These are phyloP conservation scores for Andrena trimmerana DNA, from an alignment of 2,888 invertebrate species.

Conservation along the genomic window DNA sequence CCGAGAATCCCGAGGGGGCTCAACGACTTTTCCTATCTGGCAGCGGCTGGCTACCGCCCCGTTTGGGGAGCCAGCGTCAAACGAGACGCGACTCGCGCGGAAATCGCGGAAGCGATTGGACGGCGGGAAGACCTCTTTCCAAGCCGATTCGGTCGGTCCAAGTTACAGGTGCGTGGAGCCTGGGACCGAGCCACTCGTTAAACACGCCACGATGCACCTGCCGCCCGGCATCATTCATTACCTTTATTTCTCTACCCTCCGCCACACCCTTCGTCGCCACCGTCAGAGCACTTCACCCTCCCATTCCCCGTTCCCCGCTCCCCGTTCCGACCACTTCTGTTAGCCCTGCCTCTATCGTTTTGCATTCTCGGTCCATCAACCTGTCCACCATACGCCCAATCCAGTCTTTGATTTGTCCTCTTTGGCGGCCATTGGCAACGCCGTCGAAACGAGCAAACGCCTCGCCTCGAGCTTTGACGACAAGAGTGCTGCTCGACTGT, in stretches of 20 bases:
- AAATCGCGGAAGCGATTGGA: background rate
- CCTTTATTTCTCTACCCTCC: conserved; percentile 70
- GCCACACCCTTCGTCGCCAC: conserved; percentile 32
- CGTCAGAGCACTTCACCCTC: conserved; percentile 28
- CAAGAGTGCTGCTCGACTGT: too few species aligned
- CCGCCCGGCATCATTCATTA: conserved; percentile 79
- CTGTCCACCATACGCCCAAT: conserved; percentile 1
- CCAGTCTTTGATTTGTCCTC: background rate
- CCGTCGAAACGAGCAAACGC: background rate
- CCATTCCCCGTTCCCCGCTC: background rate
- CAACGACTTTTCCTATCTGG: background rate
- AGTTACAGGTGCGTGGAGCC: conserved; percentile 71
- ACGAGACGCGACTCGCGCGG: background rate
- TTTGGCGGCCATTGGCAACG: background rate
- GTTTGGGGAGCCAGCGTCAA: background rate
- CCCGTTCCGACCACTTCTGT: background rate
- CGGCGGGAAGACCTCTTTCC: conserved; percentile 38
- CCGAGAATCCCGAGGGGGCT: background rate
- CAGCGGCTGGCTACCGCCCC: background rate
- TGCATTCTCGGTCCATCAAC: conserved; percentile 35
- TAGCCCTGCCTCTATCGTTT: conserved; percentile 12
- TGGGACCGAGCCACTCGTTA: conserved; percentile 79
- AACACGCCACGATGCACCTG: conserved; percentile 78
- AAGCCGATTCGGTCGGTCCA: conserved; percentile 45
- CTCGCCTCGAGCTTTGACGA: background rate